Base-by-base conservation (phyloP, 1,140 invertebrate species). In the Copidosoma floridanum region DNA sequence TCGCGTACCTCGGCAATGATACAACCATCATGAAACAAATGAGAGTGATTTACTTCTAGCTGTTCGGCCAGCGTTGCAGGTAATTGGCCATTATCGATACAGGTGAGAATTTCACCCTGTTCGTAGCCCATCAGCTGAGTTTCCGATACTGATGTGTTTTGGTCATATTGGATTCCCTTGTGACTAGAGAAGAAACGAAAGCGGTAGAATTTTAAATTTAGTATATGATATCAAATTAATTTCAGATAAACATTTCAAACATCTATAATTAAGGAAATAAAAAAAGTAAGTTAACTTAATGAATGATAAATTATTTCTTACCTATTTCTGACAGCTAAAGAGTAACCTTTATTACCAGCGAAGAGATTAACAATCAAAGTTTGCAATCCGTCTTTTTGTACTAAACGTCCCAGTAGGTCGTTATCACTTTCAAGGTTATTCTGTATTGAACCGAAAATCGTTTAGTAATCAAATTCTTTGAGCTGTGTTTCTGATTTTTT, bases 1-100 rank as follows among this genome's bases (percentile, higher is more conserved):
- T 97, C 93, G 70, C 93, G 84, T 63, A 97, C 85, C 85, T 97
- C 92, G 63, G 89, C 89, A 70, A 97, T 91, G 44, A 97, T 90
- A 81, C 93, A 95, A 26, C 94, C 94, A 65, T 88, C 90, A 72
- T 96, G 94, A 81, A 94, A 97, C 20, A 96, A 83, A 75, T 88
- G 87, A 20, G 88, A 87, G 66, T 90, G 87, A 68, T 88, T 86
- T 54, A 86, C 84, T 72, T 93, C 92, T 43, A 96, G 76, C 55
- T 95, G 79, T 76, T 96, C 93, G 61, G 93, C 82, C 27, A 97
- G 80, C 67, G 90, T 86, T 55, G 93, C 88, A 48, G 94, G 94
- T 70, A 97, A 80, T 78, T 95, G 87, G 71, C 92, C 89, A 78
- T 89, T 90, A 73, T 93, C 90, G 64, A 93, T 89, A 71, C 87